Evolutionary conservation across 2,888 invertebrate species (phyloP), one percentile per base, ranked within the genome.

Genomic region (Nematopogon swammerdamellus): DNA sequence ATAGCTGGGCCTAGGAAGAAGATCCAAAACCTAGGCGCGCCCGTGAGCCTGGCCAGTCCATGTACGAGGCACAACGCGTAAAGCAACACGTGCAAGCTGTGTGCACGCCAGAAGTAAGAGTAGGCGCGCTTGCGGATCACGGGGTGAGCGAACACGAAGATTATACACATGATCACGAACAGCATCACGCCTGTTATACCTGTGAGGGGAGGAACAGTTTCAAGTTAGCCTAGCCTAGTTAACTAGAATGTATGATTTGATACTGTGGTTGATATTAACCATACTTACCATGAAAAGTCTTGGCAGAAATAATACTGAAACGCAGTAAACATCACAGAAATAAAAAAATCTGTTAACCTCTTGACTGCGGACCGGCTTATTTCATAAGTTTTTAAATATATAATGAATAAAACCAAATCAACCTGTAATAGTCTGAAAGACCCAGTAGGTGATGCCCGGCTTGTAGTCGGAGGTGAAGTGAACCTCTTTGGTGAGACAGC

Each of bases 81-180:
- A 17, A 97, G 76, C 0, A 89, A 79, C 10, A 95, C 85, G 65
- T 97, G 95, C 5, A 97, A 82, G 10, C 92, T 89, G 68, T 97
- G 97, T 47, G 96, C 92, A 53, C 89, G 87, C 92, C 97, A 97
- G 74, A 97, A 97, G 80, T 92, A 96, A 52, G 93, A 93, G 70
- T 95, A 97, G 0, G 96, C 96, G 59, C 92, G 90, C 67, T 95
- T 92, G 46, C 97, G 84, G 53, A 97, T 91, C 3, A 87, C 87
- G 0, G 96, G 95, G 73, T 96, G 95, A 0, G 97, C 96, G 66
- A 97, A 97, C n/a, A 95, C 91, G 65, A 96, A 95, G 58, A 97
- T 97, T 49, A 96, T 89, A 65, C 92, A 91, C 91, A 96, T 95
- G 49, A 95, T 87, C 49, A 92, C 82, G 65, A 95, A 96, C 1